Evolutionary conservation across 1,140 invertebrate genomes (phyloP).

Genomic region (Nebria ingens): DNA sequence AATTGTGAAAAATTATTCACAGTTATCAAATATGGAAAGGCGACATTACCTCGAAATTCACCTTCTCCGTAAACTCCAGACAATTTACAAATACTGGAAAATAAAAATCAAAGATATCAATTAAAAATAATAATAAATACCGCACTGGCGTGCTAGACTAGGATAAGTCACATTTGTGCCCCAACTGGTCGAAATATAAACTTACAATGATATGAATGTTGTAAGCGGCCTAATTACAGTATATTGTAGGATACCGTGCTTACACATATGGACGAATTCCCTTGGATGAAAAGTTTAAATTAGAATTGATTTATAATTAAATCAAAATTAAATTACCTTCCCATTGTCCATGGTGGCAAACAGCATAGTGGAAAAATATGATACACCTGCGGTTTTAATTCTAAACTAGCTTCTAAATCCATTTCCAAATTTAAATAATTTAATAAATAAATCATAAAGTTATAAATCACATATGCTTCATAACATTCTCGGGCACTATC

Average conservation of each 20-base stretch:
- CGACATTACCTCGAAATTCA: conserved; percentile 69
- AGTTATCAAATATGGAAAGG: conserved; percentile 83
- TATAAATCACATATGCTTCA: conserved; percentile 95
- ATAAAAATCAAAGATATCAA: conserved; percentile 15
- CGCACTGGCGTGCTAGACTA: too few species aligned
- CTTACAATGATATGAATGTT: conserved; percentile 80
- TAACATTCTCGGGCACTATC: conserved; percentile 91
- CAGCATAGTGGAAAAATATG: conserved; percentile 81
- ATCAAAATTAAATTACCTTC: conserved; percentile 44
- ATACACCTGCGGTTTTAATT: conserved; percentile 73
- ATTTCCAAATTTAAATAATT: conserved; percentile 79
- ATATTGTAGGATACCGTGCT: conserved; percentile 93
- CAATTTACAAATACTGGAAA: conserved; percentile 72
- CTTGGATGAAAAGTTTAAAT: conserved; percentile 32
- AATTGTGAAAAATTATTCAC: conserved; percentile 93
- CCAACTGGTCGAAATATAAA: too few species aligned
- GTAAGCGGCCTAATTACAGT: conserved; percentile 81
- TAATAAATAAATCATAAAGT: conserved; percentile 91
- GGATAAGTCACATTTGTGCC: too few species aligned
- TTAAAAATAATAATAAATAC: too few species aligned
- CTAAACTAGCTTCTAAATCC: conserved; percentile 69
- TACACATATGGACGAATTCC: conserved; percentile 87
- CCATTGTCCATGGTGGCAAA: conserved; percentile 78
- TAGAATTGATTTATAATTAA: background rate
- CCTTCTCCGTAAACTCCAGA: conserved; percentile 82